Evolutionary conservation across 2,113 vertebrate species (phyloP).

Genomic region (Lophochroa leadbeateri): DNA sequence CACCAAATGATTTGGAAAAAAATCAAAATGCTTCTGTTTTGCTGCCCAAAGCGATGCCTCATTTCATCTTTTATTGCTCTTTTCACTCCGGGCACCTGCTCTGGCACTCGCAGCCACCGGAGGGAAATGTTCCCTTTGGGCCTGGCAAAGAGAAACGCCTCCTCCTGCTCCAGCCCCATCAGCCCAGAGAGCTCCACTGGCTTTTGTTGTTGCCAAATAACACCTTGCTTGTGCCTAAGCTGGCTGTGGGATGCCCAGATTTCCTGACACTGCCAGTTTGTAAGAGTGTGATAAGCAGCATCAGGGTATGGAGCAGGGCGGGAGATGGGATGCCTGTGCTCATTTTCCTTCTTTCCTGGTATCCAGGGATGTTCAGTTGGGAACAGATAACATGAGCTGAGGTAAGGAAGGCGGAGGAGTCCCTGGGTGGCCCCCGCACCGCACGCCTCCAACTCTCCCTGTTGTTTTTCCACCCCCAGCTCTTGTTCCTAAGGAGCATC

Average conservation of each 20-base stretch:
- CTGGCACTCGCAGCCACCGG: fast-evolving
- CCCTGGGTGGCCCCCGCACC: background rate
- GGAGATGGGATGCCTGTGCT: fast-evolving
- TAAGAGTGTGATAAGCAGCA: fast-evolving
- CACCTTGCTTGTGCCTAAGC: too few species aligned
- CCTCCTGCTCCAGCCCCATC: background rate
- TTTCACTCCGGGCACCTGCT: background rate
- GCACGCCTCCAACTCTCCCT: background rate
- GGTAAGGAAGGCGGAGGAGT: background rate
- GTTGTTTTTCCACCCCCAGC: background rate
- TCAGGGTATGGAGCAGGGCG: fast-evolving
- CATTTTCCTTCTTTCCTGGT: background rate
- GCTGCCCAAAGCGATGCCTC: fast-evolving
- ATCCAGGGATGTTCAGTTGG: background rate
- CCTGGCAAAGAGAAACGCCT: background rate
- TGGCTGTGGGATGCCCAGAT: fast-evolving
- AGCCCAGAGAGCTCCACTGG: fast-evolving
- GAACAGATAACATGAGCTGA: background rate
- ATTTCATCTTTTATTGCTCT: background rate
- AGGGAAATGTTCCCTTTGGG: background rate
- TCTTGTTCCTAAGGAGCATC: background rate
- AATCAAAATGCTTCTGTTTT: fast-evolving
- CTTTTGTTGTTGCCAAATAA: background rate
- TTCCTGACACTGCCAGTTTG: background rate
- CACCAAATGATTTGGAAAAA: background rate